Percentiles rank a stretch among this genome's conserved stretches.
Evolutionary conservation across 30 jellyfish, hydroid and myxozoan genomes (phyloP).

Genomic region (Pelagia noctiluca): DNA sequence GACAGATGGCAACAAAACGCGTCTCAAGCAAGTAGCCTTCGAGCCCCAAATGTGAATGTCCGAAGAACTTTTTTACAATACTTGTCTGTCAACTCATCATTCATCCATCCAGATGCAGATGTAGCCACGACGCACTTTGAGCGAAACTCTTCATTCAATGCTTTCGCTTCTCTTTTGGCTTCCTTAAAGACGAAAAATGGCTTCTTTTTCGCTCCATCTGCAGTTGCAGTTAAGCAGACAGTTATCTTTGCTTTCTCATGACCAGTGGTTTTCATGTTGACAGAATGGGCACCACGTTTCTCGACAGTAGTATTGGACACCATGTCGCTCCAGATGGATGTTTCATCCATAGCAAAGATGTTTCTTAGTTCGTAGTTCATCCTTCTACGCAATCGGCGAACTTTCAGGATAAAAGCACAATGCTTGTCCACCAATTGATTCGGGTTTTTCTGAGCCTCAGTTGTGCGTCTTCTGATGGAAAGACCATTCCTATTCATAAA

Average conservation of each 20-base stretch:
- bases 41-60: constrained; percentile 20
- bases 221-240: constrained; percentile 63
- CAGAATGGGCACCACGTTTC: constrained; percentile 39
- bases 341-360: constrained; percentile 52
- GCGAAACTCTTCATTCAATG: constrained; percentile 36
- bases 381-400: constrained; percentile 19
- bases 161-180: constrained; percentile 59
- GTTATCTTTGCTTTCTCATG: constrained; percentile 58
- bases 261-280: constrained; percentile 31
- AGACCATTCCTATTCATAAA: constrained; percentile 42
- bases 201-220: constrained; percentile 58
- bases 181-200: constrained; percentile 69
- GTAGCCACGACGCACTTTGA: constrained; percentile 48
- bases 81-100: constrained; percentile 38
- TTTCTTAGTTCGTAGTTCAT: constrained; percentile 7
- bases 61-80: constrained; percentile 43
- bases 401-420: too few species aligned
- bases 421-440: too few species aligned
- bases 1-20: constrained; percentile 47
- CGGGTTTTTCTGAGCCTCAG: too few species aligned
- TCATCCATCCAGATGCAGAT: constrained; percentile 70
- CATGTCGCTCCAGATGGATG: constrained; percentile 45
- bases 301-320: constrained; percentile 26
- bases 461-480: constrained; percentile 23
- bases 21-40: constrained; percentile 71